Percentiles rank a stretch among this genome's conserved stretches.
phyloP scores from a whole-genome alignment of 2,113 vertebrate genomes.

The Mormyrus lacerda region DNA sequence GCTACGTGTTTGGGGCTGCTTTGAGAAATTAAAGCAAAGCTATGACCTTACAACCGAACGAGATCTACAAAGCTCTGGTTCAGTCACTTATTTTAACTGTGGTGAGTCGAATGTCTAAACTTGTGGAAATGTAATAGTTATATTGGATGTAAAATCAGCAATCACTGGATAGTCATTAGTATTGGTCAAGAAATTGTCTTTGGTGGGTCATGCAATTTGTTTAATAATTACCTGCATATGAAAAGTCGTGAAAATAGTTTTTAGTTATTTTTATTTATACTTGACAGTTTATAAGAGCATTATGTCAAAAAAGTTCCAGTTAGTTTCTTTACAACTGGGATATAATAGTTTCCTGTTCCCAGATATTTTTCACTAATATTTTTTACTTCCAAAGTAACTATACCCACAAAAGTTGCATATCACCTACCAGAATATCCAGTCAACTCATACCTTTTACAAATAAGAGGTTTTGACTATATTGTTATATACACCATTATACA shows the following conservation, averaged over 20 bases:
- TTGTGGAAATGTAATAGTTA: background rate
- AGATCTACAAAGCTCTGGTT: background rate
- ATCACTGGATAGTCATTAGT: background rate
- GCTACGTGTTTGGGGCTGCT: background rate
- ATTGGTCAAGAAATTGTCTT: background rate
- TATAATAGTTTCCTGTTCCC: background rate
- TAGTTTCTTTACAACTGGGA: background rate
- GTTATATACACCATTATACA: background rate
- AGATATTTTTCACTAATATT: background rate
- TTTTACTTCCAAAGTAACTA: background rate
- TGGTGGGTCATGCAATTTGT: background rate
- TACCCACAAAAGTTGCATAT: background rate
- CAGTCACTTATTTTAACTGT: background rate
- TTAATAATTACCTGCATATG: background rate
- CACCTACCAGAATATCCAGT: background rate
- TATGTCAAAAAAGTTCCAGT: background rate
- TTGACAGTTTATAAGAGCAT: background rate
- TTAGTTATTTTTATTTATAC: background rate
- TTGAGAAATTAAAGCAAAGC: constrained; percentile 1
- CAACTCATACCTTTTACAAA: background rate
- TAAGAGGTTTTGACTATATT: background rate
- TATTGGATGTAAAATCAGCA: background rate
- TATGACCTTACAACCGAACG: background rate
- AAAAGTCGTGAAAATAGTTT: background rate
- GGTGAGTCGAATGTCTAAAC: background rate